Evolutionary conservation across 2,888 invertebrate genomes (phyloP), one percentile per base, ranked within the genome.

Genomic region (Notocelia uddmanniana): DNA sequence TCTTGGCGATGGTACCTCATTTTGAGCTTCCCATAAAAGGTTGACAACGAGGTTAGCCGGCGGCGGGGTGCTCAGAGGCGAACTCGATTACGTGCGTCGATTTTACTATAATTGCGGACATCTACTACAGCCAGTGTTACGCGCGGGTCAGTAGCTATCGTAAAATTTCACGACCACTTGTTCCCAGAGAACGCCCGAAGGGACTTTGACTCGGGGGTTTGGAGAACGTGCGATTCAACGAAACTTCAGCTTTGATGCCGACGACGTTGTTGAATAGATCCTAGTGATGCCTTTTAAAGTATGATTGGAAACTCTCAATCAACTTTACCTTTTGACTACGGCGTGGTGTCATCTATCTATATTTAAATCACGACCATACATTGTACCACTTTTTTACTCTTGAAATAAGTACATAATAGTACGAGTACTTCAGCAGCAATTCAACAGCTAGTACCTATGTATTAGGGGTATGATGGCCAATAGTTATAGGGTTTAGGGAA

Each of bases 161-260:
- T 91, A 86, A 91, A 90, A 85, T 84, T 89, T 89, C 84, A 89
- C 81, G 88, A 89, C 82, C 86, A 81, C 83, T 86, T 81, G 79
- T 81, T 76, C 77, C 74, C 77, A 76, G 77, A 80, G 80, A 79
- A 76, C 75, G 79, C 80, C 78, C 77, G 78, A 82, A 83, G 81
- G 82, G 81, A 83, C 79, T 84, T 54, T 34, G 54, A 54, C 82
- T 82, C 78, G 77, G 79, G 77, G 80, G 77, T 74, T 75, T 64
- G 74, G 76, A 66, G 73, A 79, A 78, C 76, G 78, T 76, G 77
- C 77, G 76, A 79, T 79, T 74, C 77, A 74, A 78, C 77, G 74
- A 76, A 80, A 59, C 31, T 48, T 60, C 26, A 18, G 41, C 78
- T 79, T 75, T 77, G 76, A 75, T 78, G 74, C 76, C 50, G 68